Base-by-base conservation (phyloP, 2,888 invertebrate genomes). In the Ceraclea dissimilis region DNA sequence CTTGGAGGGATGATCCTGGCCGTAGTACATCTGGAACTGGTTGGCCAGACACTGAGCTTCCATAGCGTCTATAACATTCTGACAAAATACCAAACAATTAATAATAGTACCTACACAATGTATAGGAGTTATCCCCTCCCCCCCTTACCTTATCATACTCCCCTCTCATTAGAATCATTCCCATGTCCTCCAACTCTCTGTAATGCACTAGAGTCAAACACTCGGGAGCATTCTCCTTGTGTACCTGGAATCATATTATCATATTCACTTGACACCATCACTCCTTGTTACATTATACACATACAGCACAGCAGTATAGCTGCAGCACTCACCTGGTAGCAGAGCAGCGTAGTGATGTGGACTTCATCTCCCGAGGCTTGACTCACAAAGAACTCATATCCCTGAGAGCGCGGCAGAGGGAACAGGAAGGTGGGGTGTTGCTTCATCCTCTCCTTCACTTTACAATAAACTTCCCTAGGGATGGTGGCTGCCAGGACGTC, bases 11-110 rank as follows among this genome's bases (percentile, higher is more conserved):
- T 87, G 81, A 52, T 83, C 78, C 63, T 83, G 82, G 50, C 79
- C 80, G 69, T 92, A 93, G 71, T 90, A 93, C 71, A 93, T 75
- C 69, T 92, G 90, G 58, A 93, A 73, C 69, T 93, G 88, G 70
- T 93, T 92, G 0, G 86, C 90, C 53, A 93, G 71, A 68, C 90
- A 93, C 66, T 88, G 90, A 0, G 93, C 93, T 71, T 93, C 93
- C 67, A 83, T 80, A 0, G 80, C 84, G 68, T 75, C 84, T 55
- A 92, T 70, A 0, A 86, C 83, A 70, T 90, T 88, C 66, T 77
- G 71, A 60, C 49, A 49, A 51, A 51, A 33, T 5, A 47, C 26
- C 26, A 43, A 43, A 43, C 17, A 43, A 8, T n/a, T n/a, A n/a
- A n/a, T n/a, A n/a, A 11, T 10, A 33, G 33, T 11, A 33, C 11